Conservation (phyloP, 2,797 vertebrate species). For the Alfaro cultratus region DNA sequence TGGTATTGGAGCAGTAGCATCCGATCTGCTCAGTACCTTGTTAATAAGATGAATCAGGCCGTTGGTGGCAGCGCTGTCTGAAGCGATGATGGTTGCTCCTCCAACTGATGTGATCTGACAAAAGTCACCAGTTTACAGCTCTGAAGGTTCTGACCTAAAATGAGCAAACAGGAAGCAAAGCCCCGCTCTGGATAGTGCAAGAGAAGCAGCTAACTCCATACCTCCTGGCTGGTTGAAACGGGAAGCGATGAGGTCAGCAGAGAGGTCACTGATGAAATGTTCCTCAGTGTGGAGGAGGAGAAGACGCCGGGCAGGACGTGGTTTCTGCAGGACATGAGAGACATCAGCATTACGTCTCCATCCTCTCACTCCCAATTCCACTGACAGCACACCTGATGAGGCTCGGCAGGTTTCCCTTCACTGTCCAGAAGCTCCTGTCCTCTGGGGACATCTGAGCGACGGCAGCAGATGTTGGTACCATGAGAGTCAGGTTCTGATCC, state of each 20-base stretch:
- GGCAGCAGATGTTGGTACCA: constrained; percentile 86
- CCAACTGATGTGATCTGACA: constrained; percentile 82
- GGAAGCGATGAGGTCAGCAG: constrained; percentile 81
- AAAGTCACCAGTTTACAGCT: background rate
- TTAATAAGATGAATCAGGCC: constrained; percentile 91
- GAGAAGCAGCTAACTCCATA: constrained; percentile 53
- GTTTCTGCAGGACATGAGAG: constrained; percentile 74
- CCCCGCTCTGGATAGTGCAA: background rate
- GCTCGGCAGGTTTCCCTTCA: constrained; percentile 80
- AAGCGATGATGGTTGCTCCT: constrained; percentile 80
- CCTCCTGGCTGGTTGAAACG: constrained; percentile 81
- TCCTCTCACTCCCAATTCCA: background rate
- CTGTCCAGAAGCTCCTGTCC: constrained; percentile 87
- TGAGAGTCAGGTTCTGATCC: constrained; percentile 85
- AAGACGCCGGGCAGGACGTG: constrained; percentile 84
- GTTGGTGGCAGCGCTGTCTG: constrained; percentile 86
- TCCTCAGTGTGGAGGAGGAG: constrained; percentile 77
- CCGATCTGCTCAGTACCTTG: constrained; percentile 75
- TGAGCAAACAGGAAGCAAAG: background rate
- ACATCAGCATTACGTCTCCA: background rate
- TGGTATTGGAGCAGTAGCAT: background rate
- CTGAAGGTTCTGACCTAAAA: background rate
- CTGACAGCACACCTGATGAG: constrained; percentile 84
- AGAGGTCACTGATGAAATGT: constrained; percentile 79
- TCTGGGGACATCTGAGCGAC: constrained; percentile 81